Percentiles rank a stretch among this genome's conserved stretches.
Evolutionary conservation across 1,140 invertebrate genomes (phyloP).

Genomic region (Trissolcus basalis): DNA sequence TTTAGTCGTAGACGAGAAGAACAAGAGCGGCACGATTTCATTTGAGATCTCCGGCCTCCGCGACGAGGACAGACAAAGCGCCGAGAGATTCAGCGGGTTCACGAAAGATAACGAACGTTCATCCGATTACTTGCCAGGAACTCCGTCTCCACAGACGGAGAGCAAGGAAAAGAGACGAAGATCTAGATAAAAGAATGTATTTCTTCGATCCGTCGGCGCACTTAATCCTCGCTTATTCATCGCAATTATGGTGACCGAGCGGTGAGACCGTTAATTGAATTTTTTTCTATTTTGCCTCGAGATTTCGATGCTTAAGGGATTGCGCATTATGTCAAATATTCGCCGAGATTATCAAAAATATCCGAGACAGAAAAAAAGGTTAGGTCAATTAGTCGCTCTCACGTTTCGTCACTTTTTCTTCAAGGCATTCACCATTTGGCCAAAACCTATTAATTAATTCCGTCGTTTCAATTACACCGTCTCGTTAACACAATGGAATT

Average conservation of each 20-base stretch:
- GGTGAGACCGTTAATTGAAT: constrained; percentile 47
- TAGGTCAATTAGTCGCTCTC: constrained; percentile 7
- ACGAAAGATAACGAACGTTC: constrained; percentile 54
- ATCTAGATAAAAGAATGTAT: constrained; percentile 57
- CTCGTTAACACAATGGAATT: constrained; percentile 24
- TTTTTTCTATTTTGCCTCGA: constrained; percentile 18
- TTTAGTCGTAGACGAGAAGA: constrained; percentile 63
- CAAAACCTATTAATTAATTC: constrained; percentile 16
- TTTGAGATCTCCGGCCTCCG: constrained; percentile 38
- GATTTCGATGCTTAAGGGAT: constrained; percentile 31
- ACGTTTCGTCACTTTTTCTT: too few species aligned
- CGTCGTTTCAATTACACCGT: constrained; percentile 6
- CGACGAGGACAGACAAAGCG: constrained; percentile 32
- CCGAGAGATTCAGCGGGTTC: constrained; percentile 39
- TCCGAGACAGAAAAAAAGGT: constrained; percentile 1
- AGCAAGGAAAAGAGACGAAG: constrained; percentile 33
- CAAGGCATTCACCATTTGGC: background rate
- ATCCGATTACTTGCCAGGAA: constrained; percentile 57
- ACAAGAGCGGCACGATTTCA: constrained; percentile 46
- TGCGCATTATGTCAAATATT: constrained; percentile 18
- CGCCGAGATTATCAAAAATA: constrained; percentile 21
- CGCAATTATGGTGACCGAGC: constrained; percentile 36
- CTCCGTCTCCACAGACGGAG: constrained; percentile 17
- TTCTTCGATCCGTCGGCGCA: constrained; percentile 44
- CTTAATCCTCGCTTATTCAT: constrained; percentile 48